Base-by-base conservation (phyloP, 1,140 invertebrate species). In the Drosophila arawakana region DNA sequence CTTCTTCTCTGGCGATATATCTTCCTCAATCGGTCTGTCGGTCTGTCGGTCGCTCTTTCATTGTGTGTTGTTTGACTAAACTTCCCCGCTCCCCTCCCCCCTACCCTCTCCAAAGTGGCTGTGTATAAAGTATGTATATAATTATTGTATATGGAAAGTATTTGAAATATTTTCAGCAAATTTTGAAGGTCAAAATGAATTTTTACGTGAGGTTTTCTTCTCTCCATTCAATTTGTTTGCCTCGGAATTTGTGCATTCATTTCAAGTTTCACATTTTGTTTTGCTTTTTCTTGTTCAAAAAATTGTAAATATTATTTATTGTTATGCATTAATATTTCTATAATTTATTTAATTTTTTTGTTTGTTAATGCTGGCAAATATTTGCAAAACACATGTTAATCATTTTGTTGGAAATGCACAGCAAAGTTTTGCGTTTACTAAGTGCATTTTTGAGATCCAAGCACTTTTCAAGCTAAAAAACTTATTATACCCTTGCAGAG, bases 141-240 rank as follows among this genome's bases (percentile, higher is more conserved):
- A 18, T 25, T 10, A 49, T 25, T 49, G 21, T n/a, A 50, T 34
- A 37, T 54, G 50, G 10, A 57, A 57, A 57, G 37, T 43, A 57
- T 57, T 57, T 57, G 35, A 57, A 57, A 21, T 57, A 57, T 57
- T 57, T 57, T 49, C 43, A 60, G n/a, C 11, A 43, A 13, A 39
- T 25, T 49, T 49, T 69, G 55, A 69, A 69, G 57, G 66, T 69
- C 46, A 39, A 15, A 30, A 18, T 47, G 11, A 1, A 11, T 37
- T 30, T 67, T 49, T 60, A 60, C 55, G 66, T 69, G 66, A 47
- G 54, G 50, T 52, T 41, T 54, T 60, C 44, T 15, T 11, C 30
- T 9, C 11, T 8, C 37, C 58, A 49, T 6, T 30, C n/a, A 37
- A 13, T 43, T 43, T 15, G 15, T 50, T 18, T 57, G 15, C 15